Percentiles rank a stretch among this genome's conserved stretches.
phyloP scores from a whole-genome alignment of 2,888 invertebrate species.

The Mantis religiosa region DNA sequence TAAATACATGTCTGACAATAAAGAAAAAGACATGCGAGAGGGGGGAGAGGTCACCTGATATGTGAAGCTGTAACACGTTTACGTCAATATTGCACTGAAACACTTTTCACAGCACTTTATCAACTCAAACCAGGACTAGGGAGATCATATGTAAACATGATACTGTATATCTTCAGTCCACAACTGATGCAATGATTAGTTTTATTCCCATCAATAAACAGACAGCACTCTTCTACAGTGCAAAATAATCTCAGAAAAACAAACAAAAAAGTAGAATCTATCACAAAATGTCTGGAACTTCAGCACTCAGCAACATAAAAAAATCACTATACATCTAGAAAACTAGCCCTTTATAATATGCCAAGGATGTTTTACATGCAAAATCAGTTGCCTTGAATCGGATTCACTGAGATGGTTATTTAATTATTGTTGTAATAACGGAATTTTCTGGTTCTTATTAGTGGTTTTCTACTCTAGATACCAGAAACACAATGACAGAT shows the following conservation, averaged over 20 bases:
- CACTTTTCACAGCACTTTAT: background rate
- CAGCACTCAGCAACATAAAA: background rate
- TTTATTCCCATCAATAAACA: background rate
- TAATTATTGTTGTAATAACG: no score
- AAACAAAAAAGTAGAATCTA: background rate
- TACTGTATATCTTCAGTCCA: background rate
- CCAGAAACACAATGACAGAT: no score
- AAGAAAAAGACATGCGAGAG: background rate
- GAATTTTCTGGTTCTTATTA: no score
- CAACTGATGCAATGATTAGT: background rate
- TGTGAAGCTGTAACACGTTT: background rate
- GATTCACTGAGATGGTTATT: no score
- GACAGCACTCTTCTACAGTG: background rate
- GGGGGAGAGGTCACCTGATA: background rate
- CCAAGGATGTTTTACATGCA: no score
- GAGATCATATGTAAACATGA: no score
- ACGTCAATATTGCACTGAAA: background rate
- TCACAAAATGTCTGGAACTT: slow-evolving; percentile 8
- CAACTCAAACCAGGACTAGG: no score
- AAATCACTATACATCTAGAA: background rate
- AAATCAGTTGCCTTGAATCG: no score
- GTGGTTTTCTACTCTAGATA: no score
- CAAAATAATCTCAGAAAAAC: background rate
- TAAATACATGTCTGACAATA: slow-evolving; percentile 3
- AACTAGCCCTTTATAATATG: no score